Conservation (phyloP, 1,140 invertebrate genomes). For the Drosophila mauritiana region DNA sequence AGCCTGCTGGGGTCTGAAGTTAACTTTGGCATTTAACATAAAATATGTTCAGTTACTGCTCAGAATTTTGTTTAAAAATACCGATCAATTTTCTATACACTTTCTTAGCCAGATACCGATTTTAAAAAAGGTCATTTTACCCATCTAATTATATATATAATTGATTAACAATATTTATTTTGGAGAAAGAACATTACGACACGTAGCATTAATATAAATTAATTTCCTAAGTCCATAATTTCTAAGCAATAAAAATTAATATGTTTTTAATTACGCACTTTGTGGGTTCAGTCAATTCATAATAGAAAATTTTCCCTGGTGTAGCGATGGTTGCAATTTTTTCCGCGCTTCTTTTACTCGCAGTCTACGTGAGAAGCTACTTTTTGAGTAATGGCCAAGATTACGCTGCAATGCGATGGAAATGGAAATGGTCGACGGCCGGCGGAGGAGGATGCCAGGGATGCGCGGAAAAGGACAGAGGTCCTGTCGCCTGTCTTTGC, state of each 20-base stretch:
- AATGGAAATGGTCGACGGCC: constrained; percentile 28
- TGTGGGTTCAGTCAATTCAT: neutral
- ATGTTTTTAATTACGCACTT: neutral
- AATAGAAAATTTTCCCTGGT: constrained; percentile 1
- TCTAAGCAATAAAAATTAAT: too few species aligned
- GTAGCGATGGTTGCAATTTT: constrained; percentile 46
- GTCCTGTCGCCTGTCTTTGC: constrained; percentile 48
- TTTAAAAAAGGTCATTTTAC: too few species aligned
- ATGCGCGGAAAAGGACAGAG: neutral
- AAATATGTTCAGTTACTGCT: neutral
- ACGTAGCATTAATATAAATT: too few species aligned
- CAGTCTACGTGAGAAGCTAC: constrained; percentile 69
- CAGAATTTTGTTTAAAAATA: neutral
- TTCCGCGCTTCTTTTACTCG: constrained; percentile 25
- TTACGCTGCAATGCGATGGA: constrained; percentile 65
- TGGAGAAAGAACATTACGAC: too few species aligned
- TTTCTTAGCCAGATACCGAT: too few species aligned
- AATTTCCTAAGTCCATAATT: too few species aligned
- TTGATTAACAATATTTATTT: too few species aligned
- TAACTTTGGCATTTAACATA: too few species aligned
- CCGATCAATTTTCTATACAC: too few species aligned
- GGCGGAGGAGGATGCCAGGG: neutral
- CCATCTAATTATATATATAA: too few species aligned
- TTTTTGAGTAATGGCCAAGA: constrained; percentile 80
- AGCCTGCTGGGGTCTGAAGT: too few species aligned